phyloP scores from a whole-genome alignment of 2,113 vertebrate species.

The Tachuris rubrigastra region DNA sequence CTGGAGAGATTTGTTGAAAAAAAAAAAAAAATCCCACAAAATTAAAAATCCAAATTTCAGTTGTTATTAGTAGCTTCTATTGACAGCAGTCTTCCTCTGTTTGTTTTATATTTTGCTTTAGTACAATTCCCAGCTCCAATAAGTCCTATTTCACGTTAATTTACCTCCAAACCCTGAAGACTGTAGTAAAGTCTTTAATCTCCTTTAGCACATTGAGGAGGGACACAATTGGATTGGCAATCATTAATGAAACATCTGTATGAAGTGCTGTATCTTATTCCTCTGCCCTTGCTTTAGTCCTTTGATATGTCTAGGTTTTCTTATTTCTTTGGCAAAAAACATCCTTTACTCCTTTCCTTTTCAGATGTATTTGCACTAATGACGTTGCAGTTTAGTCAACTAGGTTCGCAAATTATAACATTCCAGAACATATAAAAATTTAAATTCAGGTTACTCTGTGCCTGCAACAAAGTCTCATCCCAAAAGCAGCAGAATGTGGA shows the following conservation, averaged over 20 bases:
- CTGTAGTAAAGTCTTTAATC: conserved; percentile 40
- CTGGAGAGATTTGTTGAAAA: background rate
- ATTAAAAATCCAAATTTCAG: background rate
- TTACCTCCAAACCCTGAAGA: conserved; percentile 23
- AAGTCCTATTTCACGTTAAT: background rate
- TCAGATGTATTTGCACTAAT: background rate
- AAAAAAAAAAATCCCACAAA: background rate
- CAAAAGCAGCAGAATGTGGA: background rate
- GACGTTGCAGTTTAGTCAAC: background rate
- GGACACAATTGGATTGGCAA: conserved; percentile 5
- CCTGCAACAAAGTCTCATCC: background rate
- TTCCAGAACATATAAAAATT: background rate
- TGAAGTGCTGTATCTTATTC: background rate
- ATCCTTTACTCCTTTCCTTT: background rate
- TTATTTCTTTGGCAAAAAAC: background rate
- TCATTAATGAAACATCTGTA: conserved; percentile 15
- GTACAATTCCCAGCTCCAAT: background rate
- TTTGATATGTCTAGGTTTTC: background rate
- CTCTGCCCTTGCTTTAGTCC: background rate
- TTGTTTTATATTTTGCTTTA: background rate
- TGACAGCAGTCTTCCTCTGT: background rate
- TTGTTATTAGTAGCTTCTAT: background rate
- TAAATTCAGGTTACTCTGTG: background rate
- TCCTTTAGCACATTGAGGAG: background rate
- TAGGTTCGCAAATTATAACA: background rate